Evolutionary conservation across 2,888 invertebrate species (phyloP), one percentile per base, ranked within the genome.

Genomic region (Willowsia nigromaculata): DNA sequence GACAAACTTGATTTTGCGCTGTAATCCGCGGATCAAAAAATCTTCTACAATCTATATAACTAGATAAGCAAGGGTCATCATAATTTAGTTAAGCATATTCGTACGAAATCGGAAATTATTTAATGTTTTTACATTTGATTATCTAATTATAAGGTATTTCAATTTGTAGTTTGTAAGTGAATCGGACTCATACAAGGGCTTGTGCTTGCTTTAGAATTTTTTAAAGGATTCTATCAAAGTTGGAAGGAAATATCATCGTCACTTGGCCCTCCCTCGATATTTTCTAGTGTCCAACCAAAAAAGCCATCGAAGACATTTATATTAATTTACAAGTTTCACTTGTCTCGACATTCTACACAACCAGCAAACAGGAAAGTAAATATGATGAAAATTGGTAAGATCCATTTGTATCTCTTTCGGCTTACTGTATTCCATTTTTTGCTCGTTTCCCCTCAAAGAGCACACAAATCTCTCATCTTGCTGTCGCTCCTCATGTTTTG

Each of bases 381-480:
- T 47, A 76, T 76, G 47, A 50, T 15, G 2, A 7, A 76, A 50
- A 71, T 71, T 71, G 71, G 37, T 22, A 82, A 22, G 25, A 82
- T 82, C 62, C 65, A 84, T 82, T 65, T 85, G 76, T 76, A 59
- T 76, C 50, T 83, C 40, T 40, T 62, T 33, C 18, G 53, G 18
- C 22, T 53, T 53, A 53, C 68, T 62, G 59, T 71, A 62, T 50
- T 80, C 78, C 65, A 85, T 83, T 80, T 88, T 88, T 81, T 53
- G 90, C 76, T 82, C 78, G 82, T 82, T 74, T 88, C 53, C 43
- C 30, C 25, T 76, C 88, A 74, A 81, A 47, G 30, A 9, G n/a
- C 59, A 80, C 30, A 50, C 53, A 68, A 82, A 87, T 71, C 68
- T 76, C 74, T 74, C 68, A 33, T 25, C 40, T 71, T 22, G 5